phyloP scores from a whole-genome alignment of 2,797 vertebrate genomes.

The Antrozous pallidus region DNA sequence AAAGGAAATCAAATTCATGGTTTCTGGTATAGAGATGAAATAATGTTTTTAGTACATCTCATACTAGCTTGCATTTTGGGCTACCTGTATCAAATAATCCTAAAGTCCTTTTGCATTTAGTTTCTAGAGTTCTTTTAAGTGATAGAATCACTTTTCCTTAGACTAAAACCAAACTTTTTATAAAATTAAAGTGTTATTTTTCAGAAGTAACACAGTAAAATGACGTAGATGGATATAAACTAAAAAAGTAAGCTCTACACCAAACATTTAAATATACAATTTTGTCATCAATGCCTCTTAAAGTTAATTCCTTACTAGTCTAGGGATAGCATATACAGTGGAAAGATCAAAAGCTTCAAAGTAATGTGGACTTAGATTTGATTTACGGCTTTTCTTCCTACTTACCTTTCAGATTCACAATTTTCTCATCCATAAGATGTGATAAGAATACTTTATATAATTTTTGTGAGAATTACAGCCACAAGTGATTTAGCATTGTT shows the following conservation, averaged over 20 bases:
- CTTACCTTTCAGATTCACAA: not conserved
- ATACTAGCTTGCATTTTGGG: not conserved
- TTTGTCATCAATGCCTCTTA: not conserved
- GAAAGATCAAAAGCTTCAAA: not conserved
- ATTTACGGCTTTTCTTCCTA: not conserved
- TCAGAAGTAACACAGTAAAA: not conserved
- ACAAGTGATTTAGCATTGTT: not conserved
- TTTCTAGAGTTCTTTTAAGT: not conserved
- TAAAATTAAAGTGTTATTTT: not conserved
- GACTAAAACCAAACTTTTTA: not conserved
- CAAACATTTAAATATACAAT: not conserved
- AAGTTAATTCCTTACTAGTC: not conserved
- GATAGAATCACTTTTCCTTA: conserved; percentile 5
- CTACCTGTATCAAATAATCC: not conserved
- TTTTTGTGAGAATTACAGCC: not conserved
- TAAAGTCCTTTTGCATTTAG: not conserved
- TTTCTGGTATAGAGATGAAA: not conserved
- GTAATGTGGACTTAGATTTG: not conserved
- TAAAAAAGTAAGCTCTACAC: not conserved
- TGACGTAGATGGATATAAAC: not conserved
- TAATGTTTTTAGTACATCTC: not conserved
- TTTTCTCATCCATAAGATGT: not conserved
- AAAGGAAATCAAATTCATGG: not conserved
- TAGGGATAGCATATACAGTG: not conserved
- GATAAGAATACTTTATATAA: not conserved